Evolutionary conservation across 1,140 invertebrate species (phyloP).

Genomic region (Oryzaephilus surinamensis): DNA sequence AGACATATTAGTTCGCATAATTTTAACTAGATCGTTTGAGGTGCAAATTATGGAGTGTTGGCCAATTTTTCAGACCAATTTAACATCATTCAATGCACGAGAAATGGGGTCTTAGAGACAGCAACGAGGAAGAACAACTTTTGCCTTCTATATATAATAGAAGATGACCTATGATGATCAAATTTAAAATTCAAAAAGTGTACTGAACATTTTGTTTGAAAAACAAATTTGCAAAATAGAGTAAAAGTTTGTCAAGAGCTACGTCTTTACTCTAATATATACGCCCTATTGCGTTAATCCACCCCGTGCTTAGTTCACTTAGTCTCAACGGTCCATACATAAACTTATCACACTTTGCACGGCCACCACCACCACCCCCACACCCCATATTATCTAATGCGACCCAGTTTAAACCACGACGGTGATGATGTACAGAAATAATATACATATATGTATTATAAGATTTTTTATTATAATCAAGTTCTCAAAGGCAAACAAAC

Average conservation of each 20-base stretch:
- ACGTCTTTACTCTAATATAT: conserved; percentile 11
- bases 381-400: conserved; percentile 4
- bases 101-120: conserved; percentile 11
- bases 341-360: background rate
- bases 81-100: conserved; percentile 24
- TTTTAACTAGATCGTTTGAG: no score
- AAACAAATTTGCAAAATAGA: conserved; percentile 33
- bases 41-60: no score
- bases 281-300: conserved; percentile 15
- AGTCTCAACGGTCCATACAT: no score
- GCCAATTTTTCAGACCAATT: conserved; percentile 5
- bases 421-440: no score
- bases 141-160: conserved; percentile 23
- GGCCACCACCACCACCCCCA: background rate
- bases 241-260: conserved; percentile 22
- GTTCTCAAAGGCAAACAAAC: conserved; percentile 11
- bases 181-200: conserved; percentile 30
- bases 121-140: conserved; percentile 4
- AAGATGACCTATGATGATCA: conserved; percentile 26
- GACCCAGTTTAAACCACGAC: background rate
- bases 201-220: conserved; percentile 29
- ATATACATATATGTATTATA: no score
- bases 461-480: conserved; percentile 17
- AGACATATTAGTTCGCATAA: no score
- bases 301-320: no score